Base-by-base conservation (phyloP, 1,140 invertebrate species). In the Papilio machaon region DNA sequence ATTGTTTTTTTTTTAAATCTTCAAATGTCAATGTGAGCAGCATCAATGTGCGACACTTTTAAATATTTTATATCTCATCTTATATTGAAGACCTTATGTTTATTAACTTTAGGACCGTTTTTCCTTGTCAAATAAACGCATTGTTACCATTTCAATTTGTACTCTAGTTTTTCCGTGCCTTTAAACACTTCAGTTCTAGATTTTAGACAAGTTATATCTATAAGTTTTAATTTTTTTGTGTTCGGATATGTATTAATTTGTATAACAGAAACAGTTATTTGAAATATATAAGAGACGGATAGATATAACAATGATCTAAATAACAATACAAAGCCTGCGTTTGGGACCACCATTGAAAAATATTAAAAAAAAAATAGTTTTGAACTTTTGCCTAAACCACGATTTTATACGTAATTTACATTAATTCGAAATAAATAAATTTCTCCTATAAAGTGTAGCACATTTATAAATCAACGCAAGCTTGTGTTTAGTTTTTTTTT, bases 11-110 rank as follows among this genome's bases (percentile, higher is more conserved):
- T 52, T 52, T 17, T 15, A 17, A 17, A 52, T 52, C 1, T 38
- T n/a, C 60, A 19, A 64, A 60, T 79, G 83, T 64, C 19, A 83
- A 81, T 78, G 80, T 79, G 35, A 75, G 58, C 54, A 83, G 80
- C 75, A 78, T 83, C 80, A 80, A 79, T 82, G 84, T 83, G 83
- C 46, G 52, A 82, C 82, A 70, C 64, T 70, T 15, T 35, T 11
- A 13, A 35, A 35, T 70, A 30, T 70, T 15, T 70, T 15, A 70
- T 67, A 0, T 67, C n/a, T n/a, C 60, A 64, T 60, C 58, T 19
- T 9, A 60, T 64, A 64, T 23, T 64, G 60, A 30, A 64, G 60
- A 70, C 64, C 64, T 70, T 70, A 9, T 70, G 4, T 7, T 13
- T 15, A 64, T 64, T 38, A 11, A 6, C 1, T 70, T 70, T 70